Base-by-base conservation (phyloP, 2,797 vertebrate genomes). In the Megaceryle alcyon region DNA sequence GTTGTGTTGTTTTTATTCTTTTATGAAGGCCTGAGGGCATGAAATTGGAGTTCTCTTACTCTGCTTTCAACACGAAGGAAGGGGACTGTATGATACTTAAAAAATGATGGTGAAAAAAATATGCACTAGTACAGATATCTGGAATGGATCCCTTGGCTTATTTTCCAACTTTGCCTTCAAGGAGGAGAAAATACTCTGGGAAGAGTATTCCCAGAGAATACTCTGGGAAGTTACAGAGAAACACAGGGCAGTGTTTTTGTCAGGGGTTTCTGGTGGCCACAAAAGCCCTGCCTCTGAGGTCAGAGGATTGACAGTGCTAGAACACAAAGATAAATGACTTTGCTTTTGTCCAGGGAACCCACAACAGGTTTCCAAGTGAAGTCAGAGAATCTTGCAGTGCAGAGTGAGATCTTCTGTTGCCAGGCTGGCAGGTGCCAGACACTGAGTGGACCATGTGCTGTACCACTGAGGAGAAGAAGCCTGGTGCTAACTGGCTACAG, bases 1-100 rank as follows among this genome's bases (percentile, higher is more conserved):
- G 91, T 96, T 97, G 96, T 96, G 96, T 97, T 97, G 97, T 96
- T 98, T 98, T 97, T 97, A 97, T 98, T 98, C 96, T 97, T 97
- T 96, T 95, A 97, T 97, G 98, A 96, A 88, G 91, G 95, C 98
- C 96, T 25, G 51, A 81, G 92, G 98, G 96, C 92, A 94, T 87
- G 96, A 96, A 98, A 97, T 97, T 93, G 96, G 97, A 98, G 97
- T 98, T 97, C 92, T 96, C 88, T 91, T 89, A 95, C 95, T 97
- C 93, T 90, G 96, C 94, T 97, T 97, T 97, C 97, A 97, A 96
- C 93, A 89, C 90, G 95, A 96, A 97, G 97, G 97, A 96, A 94
- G 86, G 80, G 94, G 97, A 97, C 95, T 86, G 71, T 79, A 96
- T 92, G 96, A 97, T 93, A 96, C 86, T 95, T 97, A 71, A 82